Base-by-base conservation (phyloP, 2,797 vertebrate genomes). In the Syngnathus acus region DNA sequence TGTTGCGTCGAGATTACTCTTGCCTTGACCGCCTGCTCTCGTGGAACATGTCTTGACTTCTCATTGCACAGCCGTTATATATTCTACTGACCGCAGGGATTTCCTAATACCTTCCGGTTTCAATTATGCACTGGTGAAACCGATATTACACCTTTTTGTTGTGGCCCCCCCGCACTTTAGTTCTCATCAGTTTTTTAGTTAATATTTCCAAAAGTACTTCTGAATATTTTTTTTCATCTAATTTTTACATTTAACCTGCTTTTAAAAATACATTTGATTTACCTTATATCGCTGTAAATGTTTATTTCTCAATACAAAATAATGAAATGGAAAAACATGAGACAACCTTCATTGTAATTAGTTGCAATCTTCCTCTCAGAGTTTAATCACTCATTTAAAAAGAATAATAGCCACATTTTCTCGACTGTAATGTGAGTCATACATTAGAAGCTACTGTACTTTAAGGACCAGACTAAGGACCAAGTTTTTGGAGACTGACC, bases 21-120 rank as follows among this genome's bases (percentile, higher is more conserved):
- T 76, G 70, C 76, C 72, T 68, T 67, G 68, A 55, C 19, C 67
- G 17, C 67, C 42, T 70, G 68, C 0, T 40, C 7, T 42, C 59
- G 65, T 17, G 65, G 65, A 38, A 72, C 48, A 67, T 79, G 72
- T 1, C 19, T 63, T 32, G 17, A 57, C 48, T 70, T 16, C 16
- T 58, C 7, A 2, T 26, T 19, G 19, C 14, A 26, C 66, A 13
- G 63, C 61, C 76, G 65, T 78, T 87, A 84, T 90, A 90, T 86
- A 90, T 71, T 69, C 43, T 67, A 43, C 70, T 72, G 58, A n/a
- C 16, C 0, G 4, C 0, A 75, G 83, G 86, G 62, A 76, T 88
- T 89, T 86, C 81, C 85, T 78, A 58, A 70, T 59, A 65, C 8
- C 53, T 57, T 48, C 64, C 51, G 23, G 19, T 21, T 14, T 23